Base-by-base conservation (phyloP, 2,888 invertebrate genomes). In the Phortica magna region DNA sequence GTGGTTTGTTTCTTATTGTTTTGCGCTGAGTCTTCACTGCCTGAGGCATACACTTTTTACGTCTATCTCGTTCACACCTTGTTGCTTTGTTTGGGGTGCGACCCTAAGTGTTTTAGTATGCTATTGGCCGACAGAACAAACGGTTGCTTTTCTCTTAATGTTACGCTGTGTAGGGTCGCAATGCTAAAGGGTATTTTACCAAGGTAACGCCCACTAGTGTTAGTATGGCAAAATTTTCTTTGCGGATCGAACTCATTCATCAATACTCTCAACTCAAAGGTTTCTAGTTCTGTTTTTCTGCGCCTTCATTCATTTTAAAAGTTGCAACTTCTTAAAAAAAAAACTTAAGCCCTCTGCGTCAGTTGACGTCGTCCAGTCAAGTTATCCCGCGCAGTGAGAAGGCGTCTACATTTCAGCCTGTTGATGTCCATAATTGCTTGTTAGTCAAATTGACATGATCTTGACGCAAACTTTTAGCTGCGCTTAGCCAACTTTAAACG, bases 361-460 rank as follows among this genome's bases (percentile, higher is more conserved):
- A 31, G 5, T 31, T 31, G 31, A 31, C 31, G 31, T 2, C 31
- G 31, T 2, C 31, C 9, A 48, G 48, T 48, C 48, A 48, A 48
- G 9, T 6, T 43, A 7, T 14, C n/a, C 14, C 17, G 5, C 17
- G 14, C 57, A 7, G 57, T 57, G 7, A 17, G 7, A 67, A 42
- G 70, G 53, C 53, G 70, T 55, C n/a, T 53, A 19, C 53, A 31
- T 55, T 71, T 55, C 55, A 19, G 22, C 22, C 53, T 73, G 83
- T 78, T 83, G 83, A 82, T 76, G 75, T 74, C 41, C 68, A 42
- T 77, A 83, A 83, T 82, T 83, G 83, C 80, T 82, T 81, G 83
- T 83, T 83, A 82, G 76, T 77, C 82, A 81, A 83, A 80, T 82
- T 81, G 81, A 81, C 79, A 80, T 80, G 82, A 55, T 31, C 31